phyloP scores from a whole-genome alignment of 1,140 invertebrate species.

The Holotrichia oblita region DNA sequence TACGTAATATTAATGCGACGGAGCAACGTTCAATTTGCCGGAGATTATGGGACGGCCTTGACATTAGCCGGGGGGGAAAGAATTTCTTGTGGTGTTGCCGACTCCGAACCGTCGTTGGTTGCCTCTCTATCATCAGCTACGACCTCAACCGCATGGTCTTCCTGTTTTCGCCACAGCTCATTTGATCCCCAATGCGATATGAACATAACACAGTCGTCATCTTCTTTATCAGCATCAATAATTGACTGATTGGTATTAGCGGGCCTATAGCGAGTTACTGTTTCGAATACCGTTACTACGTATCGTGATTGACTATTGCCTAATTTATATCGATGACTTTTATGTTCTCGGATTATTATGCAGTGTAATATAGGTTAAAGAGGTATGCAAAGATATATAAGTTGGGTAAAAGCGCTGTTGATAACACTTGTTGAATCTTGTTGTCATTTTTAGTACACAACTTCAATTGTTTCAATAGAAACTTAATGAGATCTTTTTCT shows the following conservation, averaged over 20 bases:
- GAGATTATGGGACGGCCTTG: not conserved
- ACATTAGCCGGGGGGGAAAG: not conserved
- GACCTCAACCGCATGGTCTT: not conserved
- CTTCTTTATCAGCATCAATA: not conserved
- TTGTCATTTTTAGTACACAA: no score
- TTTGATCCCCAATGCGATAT: conserved; percentile 1
- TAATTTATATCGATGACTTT: conserved; percentile 7
- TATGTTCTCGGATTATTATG: not conserved
- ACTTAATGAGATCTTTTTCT: no score
- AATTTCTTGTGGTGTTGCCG: not conserved
- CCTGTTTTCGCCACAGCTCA: conserved; percentile 10
- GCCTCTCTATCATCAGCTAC: not conserved
- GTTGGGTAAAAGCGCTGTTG: no score
- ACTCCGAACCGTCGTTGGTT: not conserved
- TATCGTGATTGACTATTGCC: not conserved
- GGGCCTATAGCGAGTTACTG: no score
- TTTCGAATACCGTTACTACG: not conserved
- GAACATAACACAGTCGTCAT: not conserved
- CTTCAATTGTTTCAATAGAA: no score
- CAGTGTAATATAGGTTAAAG: no score
- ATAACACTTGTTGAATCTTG: no score
- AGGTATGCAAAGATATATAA: no score
- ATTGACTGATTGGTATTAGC: not conserved
- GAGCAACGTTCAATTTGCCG: not conserved
- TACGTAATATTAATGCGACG: not conserved